phyloP scores from a whole-genome alignment of 1,140 invertebrate species.

The Teleopsis dalmanni region DNA sequence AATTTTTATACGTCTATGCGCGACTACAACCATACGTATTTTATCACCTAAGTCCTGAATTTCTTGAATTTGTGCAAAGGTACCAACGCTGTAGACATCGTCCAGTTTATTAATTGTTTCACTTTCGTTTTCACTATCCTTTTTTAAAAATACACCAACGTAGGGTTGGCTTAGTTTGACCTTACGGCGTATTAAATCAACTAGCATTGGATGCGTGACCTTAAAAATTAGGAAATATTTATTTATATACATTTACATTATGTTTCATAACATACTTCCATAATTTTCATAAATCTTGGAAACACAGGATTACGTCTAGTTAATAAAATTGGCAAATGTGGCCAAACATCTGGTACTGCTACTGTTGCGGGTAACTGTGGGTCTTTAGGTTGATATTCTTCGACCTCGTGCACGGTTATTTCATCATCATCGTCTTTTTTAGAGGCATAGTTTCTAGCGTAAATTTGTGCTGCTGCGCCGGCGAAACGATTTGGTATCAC shows the following conservation, averaged over 20 bases:
- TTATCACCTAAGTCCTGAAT: constrained; percentile 92
- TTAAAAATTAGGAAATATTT: constrained; percentile 31
- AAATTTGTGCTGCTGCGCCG: not conserved
- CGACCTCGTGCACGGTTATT: not conserved
- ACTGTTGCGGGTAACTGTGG: constrained; percentile 74
- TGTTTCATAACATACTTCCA: constrained; percentile 63
- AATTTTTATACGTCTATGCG: constrained; percentile 80
- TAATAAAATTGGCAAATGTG: constrained; percentile 90
- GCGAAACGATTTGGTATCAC: not conserved
- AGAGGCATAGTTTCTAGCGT: constrained; percentile 9
- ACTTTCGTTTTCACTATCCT: constrained; percentile 79
- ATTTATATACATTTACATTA: not conserved
- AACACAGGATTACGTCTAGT: constrained; percentile 93
- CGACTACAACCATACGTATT: constrained; percentile 86
- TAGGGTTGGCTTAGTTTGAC: constrained; percentile 95
- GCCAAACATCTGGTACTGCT: constrained; percentile 94
- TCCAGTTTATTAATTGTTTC: constrained; percentile 78
- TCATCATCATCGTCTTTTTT: constrained; percentile 15
- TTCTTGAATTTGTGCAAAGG: constrained; percentile 97
- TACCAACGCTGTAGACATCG: constrained; percentile 87
- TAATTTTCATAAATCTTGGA: constrained; percentile 95
- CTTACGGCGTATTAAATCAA: constrained; percentile 87
- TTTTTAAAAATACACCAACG: constrained; percentile 94
- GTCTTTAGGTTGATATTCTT: constrained; percentile 14
- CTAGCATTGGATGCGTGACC: constrained; percentile 80